Evolutionary conservation across 2,888 invertebrate species (phyloP), one percentile per base, ranked within the genome.

Genomic region (Drosophila testacea): DNA sequence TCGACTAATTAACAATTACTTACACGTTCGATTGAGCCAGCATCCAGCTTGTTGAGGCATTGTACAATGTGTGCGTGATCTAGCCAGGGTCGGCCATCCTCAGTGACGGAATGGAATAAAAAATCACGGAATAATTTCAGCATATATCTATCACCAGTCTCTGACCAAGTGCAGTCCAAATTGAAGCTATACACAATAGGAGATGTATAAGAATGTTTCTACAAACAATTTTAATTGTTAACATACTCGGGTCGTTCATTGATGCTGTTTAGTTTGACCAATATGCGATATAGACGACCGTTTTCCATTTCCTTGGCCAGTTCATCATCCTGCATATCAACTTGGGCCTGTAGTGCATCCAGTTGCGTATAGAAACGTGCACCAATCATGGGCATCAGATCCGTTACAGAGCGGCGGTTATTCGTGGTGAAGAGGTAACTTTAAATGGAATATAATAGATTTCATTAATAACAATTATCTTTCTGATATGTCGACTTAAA

Each of bases 361-460:
- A 99, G 94, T 93, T 99, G 98, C 0, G 97, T 97, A 93, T 98
- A 99, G 93, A 99, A 99, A 66, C 99, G 94, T 47, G 98, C 98
- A 47, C 97, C 99, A 85, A 99, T 99, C 98, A 99, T 98, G 32
- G 99, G 99, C 99, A 99, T 99, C 88, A 99, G 95, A 93, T 99
- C 99, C 76, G 97, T 97, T 69, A 99, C 96, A 87, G 96, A 96
- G 89, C 96, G 95, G 81, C 96, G 94, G 63, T 94, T 92, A 83
- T 95, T 94, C 48, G 94, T 92, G 68, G 95, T 94, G 88, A 97
- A 94, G 91, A 97, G 93, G 93, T 96, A 97, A 92, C 96, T 97
- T 80, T 9, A 6, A 91, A 39, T n/a, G 5, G 1, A 39, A 28
- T 10, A 13, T 2, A 5, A 11, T 0, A 36, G 4, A 0, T 9